Evolutionary conservation across 1,140 invertebrate species (phyloP).

Genomic region (Brachystomella parvula): DNA sequence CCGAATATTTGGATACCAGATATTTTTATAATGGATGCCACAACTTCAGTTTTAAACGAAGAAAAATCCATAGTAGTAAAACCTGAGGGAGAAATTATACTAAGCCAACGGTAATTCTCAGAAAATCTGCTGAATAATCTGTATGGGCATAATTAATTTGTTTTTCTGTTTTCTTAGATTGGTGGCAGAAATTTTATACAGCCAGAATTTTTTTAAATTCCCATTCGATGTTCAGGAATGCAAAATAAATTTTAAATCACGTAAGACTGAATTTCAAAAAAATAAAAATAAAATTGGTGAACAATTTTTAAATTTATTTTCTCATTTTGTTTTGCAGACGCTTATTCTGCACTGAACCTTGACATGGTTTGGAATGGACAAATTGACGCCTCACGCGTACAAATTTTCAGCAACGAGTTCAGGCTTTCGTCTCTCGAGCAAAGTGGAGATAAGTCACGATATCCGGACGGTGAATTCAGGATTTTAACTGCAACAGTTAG

Average conservation of each 20-base stretch:
- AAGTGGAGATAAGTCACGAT: not conserved
- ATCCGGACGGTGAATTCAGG: not conserved
- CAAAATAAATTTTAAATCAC: not conserved
- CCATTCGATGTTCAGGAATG: slow-evolving; percentile 1
- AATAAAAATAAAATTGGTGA: not conserved
- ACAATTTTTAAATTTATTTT: not conserved
- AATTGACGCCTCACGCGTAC: not conserved
- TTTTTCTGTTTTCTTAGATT: not conserved
- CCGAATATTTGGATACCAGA: slow-evolving; percentile 38
- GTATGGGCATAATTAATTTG: not conserved
- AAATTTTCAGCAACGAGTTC: not conserved
- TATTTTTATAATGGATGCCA: slow-evolving; percentile 14
- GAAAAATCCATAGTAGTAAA: slow-evolving; percentile 4
- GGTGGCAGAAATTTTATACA: not conserved
- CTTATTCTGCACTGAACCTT: not conserved
- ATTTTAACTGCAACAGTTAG: not conserved
- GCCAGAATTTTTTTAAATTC: not conserved
- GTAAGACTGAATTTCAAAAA: not conserved
- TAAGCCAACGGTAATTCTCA: not conserved
- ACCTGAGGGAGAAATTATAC: not conserved
- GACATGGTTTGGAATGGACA: slow-evolving; percentile 3
- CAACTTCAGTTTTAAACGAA: not conserved
- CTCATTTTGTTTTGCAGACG: slow-evolving; percentile 11
- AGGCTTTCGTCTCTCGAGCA: not conserved
- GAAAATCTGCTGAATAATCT: not conserved